Evolutionary conservation across 2,113 vertebrate genomes (phyloP).

Genomic region (Rhagologus leucostigma): DNA sequence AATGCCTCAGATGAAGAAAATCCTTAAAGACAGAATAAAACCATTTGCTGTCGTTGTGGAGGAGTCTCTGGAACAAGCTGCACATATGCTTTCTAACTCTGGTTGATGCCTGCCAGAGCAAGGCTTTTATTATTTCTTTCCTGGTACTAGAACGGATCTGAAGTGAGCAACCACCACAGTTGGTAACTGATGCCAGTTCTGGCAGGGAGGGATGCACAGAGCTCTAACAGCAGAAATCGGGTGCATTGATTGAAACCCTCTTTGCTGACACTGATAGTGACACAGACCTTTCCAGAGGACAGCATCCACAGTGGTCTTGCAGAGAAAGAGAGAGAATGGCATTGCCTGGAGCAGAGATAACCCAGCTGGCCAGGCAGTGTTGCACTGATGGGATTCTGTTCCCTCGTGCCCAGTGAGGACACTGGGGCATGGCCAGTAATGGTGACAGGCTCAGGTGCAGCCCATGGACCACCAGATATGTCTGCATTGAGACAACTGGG

Average conservation of each 20-base stretch:
- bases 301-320: not conserved
- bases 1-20: not conserved
- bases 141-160: not conserved
- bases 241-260: not conserved
- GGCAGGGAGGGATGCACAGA: not conserved
- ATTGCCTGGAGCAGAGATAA: not conserved
- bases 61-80: not conserved
- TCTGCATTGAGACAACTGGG: not conserved
- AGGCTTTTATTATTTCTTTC: not conserved
- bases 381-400: not conserved
- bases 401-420: rapidly evolving
- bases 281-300: not conserved
- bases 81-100: not conserved
- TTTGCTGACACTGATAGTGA: not conserved
- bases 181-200: not conserved
- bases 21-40: not conserved
- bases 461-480: not conserved
- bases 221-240: not conserved
- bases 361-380: not conserved
- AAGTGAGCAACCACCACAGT: slow-evolving; percentile 16
- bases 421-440: not conserved
- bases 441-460: not conserved
- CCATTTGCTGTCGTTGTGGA: not conserved
- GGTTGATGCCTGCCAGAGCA: not conserved
- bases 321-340: not conserved